Evolutionary conservation across 2,113 vertebrate species (phyloP), one percentile per base, ranked within the genome.

Genomic region (Campylomormyrus tamandua): DNA sequence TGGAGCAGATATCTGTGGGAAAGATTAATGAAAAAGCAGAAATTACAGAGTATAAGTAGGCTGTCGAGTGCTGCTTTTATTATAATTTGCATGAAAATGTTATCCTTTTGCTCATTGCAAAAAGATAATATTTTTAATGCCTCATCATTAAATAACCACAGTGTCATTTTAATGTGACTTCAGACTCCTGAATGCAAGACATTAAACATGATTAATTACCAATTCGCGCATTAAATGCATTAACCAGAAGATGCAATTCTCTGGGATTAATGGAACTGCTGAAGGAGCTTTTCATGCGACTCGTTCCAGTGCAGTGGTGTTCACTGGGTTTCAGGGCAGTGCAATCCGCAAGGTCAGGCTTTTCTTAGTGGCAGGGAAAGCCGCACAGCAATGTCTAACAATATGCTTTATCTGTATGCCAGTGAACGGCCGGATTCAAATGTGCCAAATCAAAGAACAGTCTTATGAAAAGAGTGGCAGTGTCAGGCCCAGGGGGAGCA

Each of bases 21-120:
- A 17, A 35, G 31, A 87, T 50, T 7, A 87, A 48, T 35, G 15
- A 35, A 52, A 85, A 85, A 85, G 21, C 83, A 84, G 39, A 49
- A n/a, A 53, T 87, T 53, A 52, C 21, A 87, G 21, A 31, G n/a
- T 58, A 8, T 45, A 53, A 58, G 53, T 62, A 27, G 6, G 35
- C 19, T 46, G 62, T 27, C n/a, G 9, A 53, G 31, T 58, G 53
- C n/a, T 86, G 83, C 2, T 42, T 19, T 21, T 88, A 62, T 56
- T 52, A n/a, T 21, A 88, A 88, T 88, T 49, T 87, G 56, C 87
- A 88, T 52, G 19, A 88, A 88, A 62, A 88, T 45, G 3, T 87
- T 42, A 15, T 21, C 19, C 58, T 88, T 88, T 45, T 62, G 35
- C 49, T 19, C 35, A 58, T 88, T 88, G 27, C 7, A 39, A 62